Base-by-base conservation (phyloP, 2,888 invertebrate genomes). In the Alentia gelatinosa region DNA sequence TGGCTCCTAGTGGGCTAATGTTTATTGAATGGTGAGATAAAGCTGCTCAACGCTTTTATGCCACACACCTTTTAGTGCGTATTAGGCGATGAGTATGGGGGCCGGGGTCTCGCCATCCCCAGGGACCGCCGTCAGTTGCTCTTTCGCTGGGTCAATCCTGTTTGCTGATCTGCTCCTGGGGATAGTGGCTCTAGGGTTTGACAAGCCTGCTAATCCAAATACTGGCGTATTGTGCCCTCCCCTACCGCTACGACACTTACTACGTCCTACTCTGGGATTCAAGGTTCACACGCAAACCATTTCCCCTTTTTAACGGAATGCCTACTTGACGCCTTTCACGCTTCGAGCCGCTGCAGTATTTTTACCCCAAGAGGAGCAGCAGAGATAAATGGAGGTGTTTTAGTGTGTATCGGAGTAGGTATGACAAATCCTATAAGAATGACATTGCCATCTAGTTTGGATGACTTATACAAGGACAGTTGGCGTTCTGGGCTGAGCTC, bases 1-100 rank as follows among this genome's bases (percentile, higher is more conserved):
- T 42, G 47, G 47, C 47, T 15, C 47, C 15, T 42, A 42, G 15
- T 5, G 63, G 63, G 9, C 63, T 63, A 68, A 68, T 68, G 68
- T 68, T 30, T 68, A 68, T 68, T 68, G 79, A 79, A 79, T 79
- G 79, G 79, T 1, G 35, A 79, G 37, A 79, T 79, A 79, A 79
- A 79, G 37, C 79, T 23, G 19, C 79, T 23, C 79, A 35, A 79
- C n/a, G 79, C 79, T 68, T 68, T 68, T 68, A 68, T 68, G 30
- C 68, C 63, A 26, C 68, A 68, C 68, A 68, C 68, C 68, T 68
- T 68, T 68, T 68, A 68, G 68, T 26, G 68, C 33, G 68, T 68
- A 68, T 68, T 68, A 68, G 68, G 68, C 68, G 68, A 68, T 68
- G 68, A 68, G 68, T 30, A 30, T 3, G 26, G 0, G 68, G n/a